Base-by-base conservation (phyloP, 2,797 vertebrate species). In the Coregonus sp. region DNA sequence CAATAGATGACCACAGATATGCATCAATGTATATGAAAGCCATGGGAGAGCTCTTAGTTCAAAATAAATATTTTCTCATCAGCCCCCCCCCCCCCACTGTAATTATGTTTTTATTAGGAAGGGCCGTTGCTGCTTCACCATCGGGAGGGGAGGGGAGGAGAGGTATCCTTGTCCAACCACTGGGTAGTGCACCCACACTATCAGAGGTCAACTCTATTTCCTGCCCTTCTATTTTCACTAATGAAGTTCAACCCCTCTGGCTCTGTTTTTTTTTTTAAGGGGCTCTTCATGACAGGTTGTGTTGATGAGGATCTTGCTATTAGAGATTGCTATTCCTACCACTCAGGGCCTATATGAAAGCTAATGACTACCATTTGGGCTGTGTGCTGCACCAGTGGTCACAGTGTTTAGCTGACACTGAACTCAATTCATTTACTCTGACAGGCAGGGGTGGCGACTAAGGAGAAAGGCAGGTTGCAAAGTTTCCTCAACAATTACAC, bases 311-410 rank as follows among this genome's bases (percentile, higher is more conserved):
- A 7, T 18, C 35, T 16, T 65, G 16, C 14, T n/a, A 56, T 56
- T 72, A 16, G 69, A 76, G 67, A 74, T 35, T 76, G 29, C 66
- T 35, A 72, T 75, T 76, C 73, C 68, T 40, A 16, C 65, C 76
- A 50, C 40, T 12, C 9, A 3, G 40, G 40, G 40, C 68, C 40
- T 25, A 71, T 9, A 20, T 47, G 70, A 80, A 80, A 72, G 65
- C 73, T 70, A 72, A 54, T 74, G 78, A 73, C 37, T 73, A 65
- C 35, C 52, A 68, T 74, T 77, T 65, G 80, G 78, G 79, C 65
- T 78, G 67, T 70, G 68, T 35, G 69, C 66, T 71, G 74, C 69
- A 63, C 59, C 54, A 29, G 68, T 15, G 82, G 12, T 73, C 56
- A 61, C 54, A 33, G 76, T 67, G 35, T 25, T 15, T 47, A 71